These are phyloP conservation scores for Ditylenchus dipsaci DNA, from an alignment of 1,140 invertebrate genomes.

Conservation along the genomic window DNA sequence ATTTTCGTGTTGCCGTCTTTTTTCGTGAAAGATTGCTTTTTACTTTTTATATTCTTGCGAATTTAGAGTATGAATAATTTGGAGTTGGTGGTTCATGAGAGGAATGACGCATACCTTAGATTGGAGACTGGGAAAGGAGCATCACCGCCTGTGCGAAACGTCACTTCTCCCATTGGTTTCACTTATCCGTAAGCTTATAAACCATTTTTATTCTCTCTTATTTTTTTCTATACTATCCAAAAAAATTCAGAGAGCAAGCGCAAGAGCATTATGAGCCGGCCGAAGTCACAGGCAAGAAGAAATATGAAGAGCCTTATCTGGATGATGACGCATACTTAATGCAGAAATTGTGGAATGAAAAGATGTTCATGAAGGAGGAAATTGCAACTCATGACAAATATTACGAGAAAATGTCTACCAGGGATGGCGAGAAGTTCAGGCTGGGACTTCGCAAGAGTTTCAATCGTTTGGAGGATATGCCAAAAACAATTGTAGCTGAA, in stretches of 20 bases:
- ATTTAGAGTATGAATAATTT: conserved; percentile 85
- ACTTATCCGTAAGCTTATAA: conserved; percentile 52
- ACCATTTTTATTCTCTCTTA: background rate
- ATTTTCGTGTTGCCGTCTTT: conserved; percentile 13
- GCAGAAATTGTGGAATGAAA: conserved; percentile 56
- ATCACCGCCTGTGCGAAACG: conserved; percentile 61
- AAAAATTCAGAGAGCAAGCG: conserved; percentile 39
- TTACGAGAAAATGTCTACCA: background rate
- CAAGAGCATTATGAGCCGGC: conserved; percentile 45
- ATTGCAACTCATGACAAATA: conserved; percentile 34
- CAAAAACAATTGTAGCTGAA: conserved; percentile 13
- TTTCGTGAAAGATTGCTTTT: background rate
- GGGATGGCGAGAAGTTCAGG: conserved; percentile 13
- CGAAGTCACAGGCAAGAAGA: conserved; percentile 41
- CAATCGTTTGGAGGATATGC: conserved; percentile 34
- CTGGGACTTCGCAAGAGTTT: conserved; percentile 24
- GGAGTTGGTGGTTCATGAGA: conserved; percentile 80
- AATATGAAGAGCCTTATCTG: conserved; percentile 52
- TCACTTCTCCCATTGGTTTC: conserved; percentile 55
- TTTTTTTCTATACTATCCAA: conserved; percentile 1
- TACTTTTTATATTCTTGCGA: background rate
- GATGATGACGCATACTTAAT: conserved; percentile 57
- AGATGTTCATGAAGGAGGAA: conserved; percentile 40
- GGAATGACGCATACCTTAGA: conserved; percentile 81
- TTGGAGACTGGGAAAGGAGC: conserved; percentile 79